Conservation (phyloP, 2,797 vertebrate genomes). For the Acanthurus lineatus region DNA sequence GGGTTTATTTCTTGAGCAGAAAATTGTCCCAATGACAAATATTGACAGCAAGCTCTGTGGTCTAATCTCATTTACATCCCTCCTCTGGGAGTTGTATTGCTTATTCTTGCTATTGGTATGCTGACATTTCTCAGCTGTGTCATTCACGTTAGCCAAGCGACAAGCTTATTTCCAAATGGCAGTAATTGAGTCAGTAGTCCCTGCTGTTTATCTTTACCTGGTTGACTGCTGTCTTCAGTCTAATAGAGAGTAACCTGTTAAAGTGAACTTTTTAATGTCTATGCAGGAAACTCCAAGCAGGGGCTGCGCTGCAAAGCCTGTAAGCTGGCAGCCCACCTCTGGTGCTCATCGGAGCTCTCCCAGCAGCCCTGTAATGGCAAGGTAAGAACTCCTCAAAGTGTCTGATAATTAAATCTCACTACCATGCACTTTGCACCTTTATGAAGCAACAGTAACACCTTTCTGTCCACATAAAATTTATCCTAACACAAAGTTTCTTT, state of each 20-base stretch:
- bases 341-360: conserved; percentile 92
- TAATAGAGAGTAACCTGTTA: too few species aligned
- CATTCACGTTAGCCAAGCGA: not conserved
- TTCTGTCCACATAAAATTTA: conserved; percentile 5
- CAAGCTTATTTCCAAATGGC: not conserved
- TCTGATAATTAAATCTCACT: conserved; percentile 9
- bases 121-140: conserved; percentile 9
- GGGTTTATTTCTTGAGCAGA: conserved; percentile 6
- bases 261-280: conserved; percentile 24
- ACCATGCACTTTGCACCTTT: conserved; percentile 1
- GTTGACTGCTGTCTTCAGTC: too few species aligned
- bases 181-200: not conserved
- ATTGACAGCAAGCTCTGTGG: conserved; percentile 1
- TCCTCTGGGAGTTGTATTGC: conserved; percentile 1
- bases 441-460: conserved; percentile 21
- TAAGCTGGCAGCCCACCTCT: conserved; percentile 91
- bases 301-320: conserved; percentile 93
- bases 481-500: not conserved
- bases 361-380: conserved; percentile 91
- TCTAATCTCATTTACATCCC: conserved; percentile 5
- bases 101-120: not conserved
- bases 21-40: conserved; percentile 16
- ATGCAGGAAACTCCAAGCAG: conserved; percentile 92
- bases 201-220: not conserved
- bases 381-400: conserved; percentile 72